Evolutionary conservation across 1,140 invertebrate genomes (phyloP).

Genomic region (Dendroctonus valens): DNA sequence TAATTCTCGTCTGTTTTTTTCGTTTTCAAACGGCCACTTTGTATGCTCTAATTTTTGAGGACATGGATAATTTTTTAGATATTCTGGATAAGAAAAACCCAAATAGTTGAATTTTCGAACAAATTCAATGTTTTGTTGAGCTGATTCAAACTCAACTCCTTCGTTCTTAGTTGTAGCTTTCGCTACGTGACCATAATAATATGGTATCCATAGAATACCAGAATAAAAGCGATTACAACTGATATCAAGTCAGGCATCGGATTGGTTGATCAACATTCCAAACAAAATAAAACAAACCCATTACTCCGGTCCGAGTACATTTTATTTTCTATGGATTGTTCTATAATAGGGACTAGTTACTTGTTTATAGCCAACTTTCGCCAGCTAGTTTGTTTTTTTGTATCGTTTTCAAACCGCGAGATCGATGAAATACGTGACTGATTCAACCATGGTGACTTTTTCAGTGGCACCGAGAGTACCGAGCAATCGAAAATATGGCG

Average conservation of each 20-base stretch:
- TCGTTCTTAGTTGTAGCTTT: too few relatives aligned
- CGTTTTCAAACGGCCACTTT: too few relatives aligned
- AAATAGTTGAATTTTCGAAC: too few relatives aligned
- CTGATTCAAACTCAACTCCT: too few relatives aligned
- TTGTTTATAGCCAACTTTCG: slow-evolving; percentile 1
- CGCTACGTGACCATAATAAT: too few relatives aligned
- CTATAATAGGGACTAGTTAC: background rate
- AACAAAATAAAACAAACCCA: background rate
- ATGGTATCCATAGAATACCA: background rate
- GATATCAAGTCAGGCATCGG: background rate
- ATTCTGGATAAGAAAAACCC: too few relatives aligned
- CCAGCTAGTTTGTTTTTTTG: slow-evolving; percentile 9
- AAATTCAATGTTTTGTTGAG: too few relatives aligned
- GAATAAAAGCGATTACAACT: background rate
- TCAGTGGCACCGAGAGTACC: slow-evolving; percentile 1
- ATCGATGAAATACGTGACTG: slow-evolving; percentile 26
- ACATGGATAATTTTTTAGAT: too few relatives aligned
- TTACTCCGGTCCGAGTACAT: too few relatives aligned
- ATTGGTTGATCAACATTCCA: background rate
- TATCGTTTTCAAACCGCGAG: slow-evolving; percentile 4
- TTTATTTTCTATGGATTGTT: background rate
- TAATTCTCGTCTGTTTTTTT: too few relatives aligned
- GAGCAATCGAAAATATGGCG: slow-evolving; percentile 5
- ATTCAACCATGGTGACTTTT: slow-evolving; percentile 17
- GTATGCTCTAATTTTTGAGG: too few relatives aligned